Evolutionary conservation across 1,140 invertebrate species (phyloP).

Genomic region (Caerostris darwini): DNA sequence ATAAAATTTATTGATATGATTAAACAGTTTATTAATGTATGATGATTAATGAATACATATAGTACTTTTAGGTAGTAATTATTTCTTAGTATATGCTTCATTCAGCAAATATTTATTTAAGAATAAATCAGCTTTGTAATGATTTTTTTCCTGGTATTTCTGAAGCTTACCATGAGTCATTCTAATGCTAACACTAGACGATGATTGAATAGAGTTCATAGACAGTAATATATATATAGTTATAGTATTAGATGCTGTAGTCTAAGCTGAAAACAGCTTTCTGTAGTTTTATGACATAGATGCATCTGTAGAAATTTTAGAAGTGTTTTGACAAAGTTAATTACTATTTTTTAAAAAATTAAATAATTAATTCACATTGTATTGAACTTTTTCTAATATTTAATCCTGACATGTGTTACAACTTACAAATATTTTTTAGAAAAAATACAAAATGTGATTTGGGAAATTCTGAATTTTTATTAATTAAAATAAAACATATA

Average conservation of each 20-base stretch:
- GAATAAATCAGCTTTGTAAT: background rate
- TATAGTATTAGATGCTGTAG: slow-evolving; percentile 69
- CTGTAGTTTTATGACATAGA: slow-evolving; percentile 55
- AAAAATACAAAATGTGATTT: too few species aligned
- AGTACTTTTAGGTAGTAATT: background rate
- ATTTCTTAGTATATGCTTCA: background rate
- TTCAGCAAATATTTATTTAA: background rate
- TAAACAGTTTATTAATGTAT: too few species aligned
- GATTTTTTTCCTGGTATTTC: slow-evolving; percentile 1
- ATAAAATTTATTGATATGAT: too few species aligned
- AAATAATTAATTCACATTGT: background rate
- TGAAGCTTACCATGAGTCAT: slow-evolving; percentile 33
- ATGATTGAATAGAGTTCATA: slow-evolving; percentile 39
- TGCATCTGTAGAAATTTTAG: slow-evolving; percentile 70
- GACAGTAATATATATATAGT: slow-evolving; percentile 32
- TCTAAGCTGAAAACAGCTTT: slow-evolving; percentile 38
- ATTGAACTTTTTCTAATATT: background rate
- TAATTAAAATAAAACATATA: too few species aligned
- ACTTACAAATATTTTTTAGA: too few species aligned
- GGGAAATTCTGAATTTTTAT: too few species aligned
- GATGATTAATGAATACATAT: background rate
- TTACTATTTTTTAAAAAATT: background rate
- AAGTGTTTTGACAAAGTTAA: background rate
- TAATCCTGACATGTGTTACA: too few species aligned
- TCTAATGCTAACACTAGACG: slow-evolving; percentile 43